Conservation (phyloP, 2,113 vertebrate genomes). For the Scalopus aquaticus region DNA sequence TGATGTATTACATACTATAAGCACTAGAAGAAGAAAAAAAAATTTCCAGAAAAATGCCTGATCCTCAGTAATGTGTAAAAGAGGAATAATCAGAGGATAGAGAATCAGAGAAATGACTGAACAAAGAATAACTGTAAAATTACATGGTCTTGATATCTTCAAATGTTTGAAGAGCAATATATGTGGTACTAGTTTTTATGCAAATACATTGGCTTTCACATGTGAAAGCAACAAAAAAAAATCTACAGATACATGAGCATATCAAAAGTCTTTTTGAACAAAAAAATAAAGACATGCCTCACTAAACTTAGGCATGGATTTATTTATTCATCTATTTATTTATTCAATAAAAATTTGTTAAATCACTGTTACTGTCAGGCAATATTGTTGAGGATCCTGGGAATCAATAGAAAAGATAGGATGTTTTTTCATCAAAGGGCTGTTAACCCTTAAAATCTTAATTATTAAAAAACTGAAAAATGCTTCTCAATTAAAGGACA, state of each 20-base stretch:
- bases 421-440: not conserved
- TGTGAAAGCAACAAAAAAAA: slow-evolving; percentile 10
- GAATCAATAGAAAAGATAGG: not conserved
- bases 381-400: not conserved
- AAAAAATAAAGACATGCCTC: not conserved
- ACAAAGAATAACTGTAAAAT: not conserved
- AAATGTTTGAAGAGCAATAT: slow-evolving; percentile 5
- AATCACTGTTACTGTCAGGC: not conserved
- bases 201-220: not conserved
- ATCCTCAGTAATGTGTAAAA: not conserved
- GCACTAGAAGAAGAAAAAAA: not conserved
- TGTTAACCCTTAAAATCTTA: not conserved
- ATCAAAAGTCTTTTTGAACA: not conserved
- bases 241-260: not conserved
- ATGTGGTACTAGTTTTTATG: not conserved
- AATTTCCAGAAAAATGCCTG: not conserved
- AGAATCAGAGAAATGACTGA: not conserved
- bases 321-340: not conserved
- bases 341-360: slow-evolving; percentile 27
- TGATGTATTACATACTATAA: not conserved
- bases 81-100: not conserved
- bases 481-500: not conserved
- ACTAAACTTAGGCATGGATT: not conserved
- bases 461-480: slow-evolving; percentile 13
- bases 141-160: not conserved